A percentile compares a stretch with the other conserved stretches of the same genome.
Evolutionary conservation across 2,113 vertebrate species (phyloP).

Genomic region (Melospiza georgiana): DNA sequence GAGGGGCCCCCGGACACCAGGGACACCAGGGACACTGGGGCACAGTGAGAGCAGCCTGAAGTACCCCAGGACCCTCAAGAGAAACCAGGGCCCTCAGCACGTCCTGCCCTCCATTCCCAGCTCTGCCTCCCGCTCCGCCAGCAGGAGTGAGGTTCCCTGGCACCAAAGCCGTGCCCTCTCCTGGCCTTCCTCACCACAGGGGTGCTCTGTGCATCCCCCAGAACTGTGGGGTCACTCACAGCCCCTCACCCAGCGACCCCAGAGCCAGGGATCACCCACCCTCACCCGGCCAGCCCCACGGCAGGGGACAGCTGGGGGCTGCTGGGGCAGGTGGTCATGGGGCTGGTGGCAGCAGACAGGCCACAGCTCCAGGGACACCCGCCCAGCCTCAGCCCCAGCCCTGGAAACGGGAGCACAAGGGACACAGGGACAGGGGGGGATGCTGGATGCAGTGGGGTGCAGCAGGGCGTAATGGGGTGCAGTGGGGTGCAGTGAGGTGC

Average conservation of each 20-base stretch:
- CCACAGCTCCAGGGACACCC: neutral
- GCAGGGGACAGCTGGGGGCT: neutral
- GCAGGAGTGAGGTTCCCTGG: neutral
- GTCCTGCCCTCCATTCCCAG: neutral
- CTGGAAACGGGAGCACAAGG: neutral
- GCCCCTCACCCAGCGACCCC: neutral
- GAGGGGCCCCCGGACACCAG: too few species aligned
- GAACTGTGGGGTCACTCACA: neutral
- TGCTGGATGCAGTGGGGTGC: neutral
- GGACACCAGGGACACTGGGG: neutral
- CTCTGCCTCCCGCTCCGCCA: neutral
- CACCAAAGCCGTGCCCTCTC: neutral
- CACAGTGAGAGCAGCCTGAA: neutral
- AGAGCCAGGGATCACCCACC: neutral
- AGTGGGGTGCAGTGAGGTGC: neutral
- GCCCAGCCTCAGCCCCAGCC: neutral
- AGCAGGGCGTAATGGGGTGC: too few species aligned
- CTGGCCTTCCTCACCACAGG: neutral
- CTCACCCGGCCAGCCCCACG: neutral
- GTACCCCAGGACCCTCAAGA: neutral
- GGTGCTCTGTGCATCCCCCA: neutral
- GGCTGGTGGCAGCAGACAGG: neutral
- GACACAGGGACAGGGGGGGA: accelerated
- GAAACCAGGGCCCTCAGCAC: neutral
- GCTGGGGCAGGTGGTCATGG: neutral